Base-by-base conservation (phyloP, 1,140 invertebrate species). In the Adoxophyes honmai region DNA sequence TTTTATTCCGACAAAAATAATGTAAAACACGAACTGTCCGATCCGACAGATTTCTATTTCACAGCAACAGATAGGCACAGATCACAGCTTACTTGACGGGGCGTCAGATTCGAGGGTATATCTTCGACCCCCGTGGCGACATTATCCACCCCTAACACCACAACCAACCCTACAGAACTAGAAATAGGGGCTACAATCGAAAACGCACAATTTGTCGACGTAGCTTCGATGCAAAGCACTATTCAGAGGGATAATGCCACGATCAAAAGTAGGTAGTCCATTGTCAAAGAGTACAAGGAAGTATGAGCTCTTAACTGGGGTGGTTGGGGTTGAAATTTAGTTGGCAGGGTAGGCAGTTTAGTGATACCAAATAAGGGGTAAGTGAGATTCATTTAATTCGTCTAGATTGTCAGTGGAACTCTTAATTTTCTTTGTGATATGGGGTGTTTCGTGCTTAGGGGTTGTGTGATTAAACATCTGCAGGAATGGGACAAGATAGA, bases 321-420 rank as follows among this genome's bases (percentile, higher is more conserved):
- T 6, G 0, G 14, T 62, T 62, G 74, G 35, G 37, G 73, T 70
- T 57, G 28, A 54, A 36, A 52, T 62, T 78, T 6, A 56, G 7
- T 58, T 59, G 55, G 14, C 10, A 14, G 14, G 34, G 0, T 18
- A 62, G 59, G 70, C 73, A 76, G 34, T 36, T 52, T 34, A 44
- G 70, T 71, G 69, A 70, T 70, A 75, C 56, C 63, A 73, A 66
- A 74, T 75, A 79, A 78, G 79, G 83, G 81, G 77, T 82, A 85
- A 88, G 81, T 82, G 80, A 81, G 76, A 83, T 80, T 74, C 74
- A 75, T 86, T 86, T 88, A 88, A 88, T 85, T 85, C 78, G 73
- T 79, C 71, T 70, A 73, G 78, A 86, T 79, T 81, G 81, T 83
- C 81, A 77, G 71, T 74, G 70, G 74, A 70, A 67, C 78, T 78